Evolutionary conservation across 2,888 invertebrate species (phyloP), one percentile per base, ranked within the genome.

Genomic region (Standfussiana lucernea): DNA sequence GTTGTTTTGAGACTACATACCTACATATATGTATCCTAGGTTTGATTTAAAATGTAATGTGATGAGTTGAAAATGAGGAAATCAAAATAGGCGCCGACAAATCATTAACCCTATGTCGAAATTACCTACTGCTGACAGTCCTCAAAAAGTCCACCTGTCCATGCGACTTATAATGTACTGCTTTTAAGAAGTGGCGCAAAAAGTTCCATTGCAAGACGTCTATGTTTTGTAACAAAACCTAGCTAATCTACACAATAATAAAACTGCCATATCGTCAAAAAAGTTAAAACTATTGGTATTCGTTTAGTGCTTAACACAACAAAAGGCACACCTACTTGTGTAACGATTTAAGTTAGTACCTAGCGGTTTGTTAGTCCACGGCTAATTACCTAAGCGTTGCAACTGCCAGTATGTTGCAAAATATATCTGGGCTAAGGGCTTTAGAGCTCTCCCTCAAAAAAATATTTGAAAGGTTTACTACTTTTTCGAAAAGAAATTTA

Each of bases 281-380:
- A 77, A 77, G 73, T 32, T 47, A 47, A 32, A 32, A 8, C n/a
- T 81, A 13, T 40, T n/a, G n/a, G n/a, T n/a, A n/a, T 76, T 40
- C 35, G 47, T 77, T 35, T 15, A 35, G 1, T 32, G 28, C 70
- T 59, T 53, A 77, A 42, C 8, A 61, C 40, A 37, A 35, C 10
- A 40, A 37, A 40, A 40, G 32, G 50, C 1, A 11, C 15, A 61
- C 32, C 32, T 75, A 40, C 47, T 74, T 61, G 47, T 81, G 59
- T 82, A 77, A 50, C 35, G 10, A 50, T 18, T 81, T 77, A 75
- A 61, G 28, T 24, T 24, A 82, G 24, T 50, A 75, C n/a, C n/a
- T n/a, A n/a, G n/a, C n/a, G n/a, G n/a, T n/a, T 61, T 61, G 77
- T 75, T 28, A 42, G 40, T 18, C 77, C 50, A 82, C 75, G 50